phyloP scores from a whole-genome alignment of 2,113 vertebrate genomes.

The Euleptes europaea region DNA sequence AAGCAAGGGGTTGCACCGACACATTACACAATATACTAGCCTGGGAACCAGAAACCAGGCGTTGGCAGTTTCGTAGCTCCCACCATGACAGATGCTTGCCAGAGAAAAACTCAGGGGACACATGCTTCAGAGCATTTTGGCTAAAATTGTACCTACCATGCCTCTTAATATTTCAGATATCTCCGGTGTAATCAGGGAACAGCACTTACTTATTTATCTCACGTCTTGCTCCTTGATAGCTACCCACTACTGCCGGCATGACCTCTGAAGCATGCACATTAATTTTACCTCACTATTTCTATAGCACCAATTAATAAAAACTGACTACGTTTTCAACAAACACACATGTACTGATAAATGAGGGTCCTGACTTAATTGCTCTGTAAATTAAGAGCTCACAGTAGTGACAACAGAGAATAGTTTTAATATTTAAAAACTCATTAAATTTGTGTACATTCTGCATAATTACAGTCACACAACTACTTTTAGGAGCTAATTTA shows the following conservation, averaged over 20 bases:
- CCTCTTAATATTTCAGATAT: constrained; percentile 78
- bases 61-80: constrained; percentile 78
- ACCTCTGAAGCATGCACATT: constrained; percentile 92
- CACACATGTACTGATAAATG: constrained; percentile 96
- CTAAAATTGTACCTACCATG: constrained; percentile 72
- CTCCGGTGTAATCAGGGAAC: constrained; percentile 77
- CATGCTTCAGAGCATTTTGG: constrained; percentile 73
- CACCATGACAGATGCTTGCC: constrained; percentile 83
- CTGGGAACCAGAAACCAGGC: constrained; percentile 77
- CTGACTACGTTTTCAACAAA: constrained; percentile 92
- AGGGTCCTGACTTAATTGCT: constrained; percentile 97
- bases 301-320: constrained; percentile 97
- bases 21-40: constrained; percentile 73
- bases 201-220: constrained; percentile 83
- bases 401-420: constrained; percentile 88
- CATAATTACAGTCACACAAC: constrained; percentile 82
- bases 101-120: constrained; percentile 74
- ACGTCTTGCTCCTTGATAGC: constrained; percentile 75
- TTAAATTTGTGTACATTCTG: constrained; percentile 89
- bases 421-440: constrained; percentile 99
- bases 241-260: constrained; percentile 76
- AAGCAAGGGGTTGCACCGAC: constrained; percentile 77
- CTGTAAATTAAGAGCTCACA: constrained; percentile 98
- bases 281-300: constrained; percentile 92
- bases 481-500: constrained; percentile 78